A percentile compares a stretch with the other conserved stretches of the same genome.
Conservation (phyloP, 2,797 vertebrate genomes). For the Sarcophilus harrisii region DNA sequence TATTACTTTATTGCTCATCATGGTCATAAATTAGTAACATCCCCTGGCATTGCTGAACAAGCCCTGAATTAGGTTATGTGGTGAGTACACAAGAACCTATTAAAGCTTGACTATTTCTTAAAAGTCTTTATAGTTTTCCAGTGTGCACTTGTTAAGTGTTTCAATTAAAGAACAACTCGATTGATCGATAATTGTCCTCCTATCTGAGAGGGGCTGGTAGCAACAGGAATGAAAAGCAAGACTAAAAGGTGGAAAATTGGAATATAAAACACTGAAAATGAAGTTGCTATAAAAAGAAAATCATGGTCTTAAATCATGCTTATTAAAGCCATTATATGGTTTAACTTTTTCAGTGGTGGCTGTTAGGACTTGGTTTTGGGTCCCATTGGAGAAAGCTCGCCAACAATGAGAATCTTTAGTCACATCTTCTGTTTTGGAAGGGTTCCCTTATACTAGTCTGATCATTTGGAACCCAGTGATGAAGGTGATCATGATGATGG, state of each 20-base stretch:
- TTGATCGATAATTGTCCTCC: slow-evolving; percentile 82
- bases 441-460: not conserved
- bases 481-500: not conserved
- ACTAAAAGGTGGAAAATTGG: slow-evolving; percentile 85
- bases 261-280: slow-evolving; percentile 81
- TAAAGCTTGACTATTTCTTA: slow-evolving; percentile 83
- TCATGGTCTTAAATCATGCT: slow-evolving; percentile 81
- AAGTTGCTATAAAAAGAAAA: slow-evolving; percentile 81
- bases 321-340: slow-evolving; percentile 76
- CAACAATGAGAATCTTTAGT: not conserved
- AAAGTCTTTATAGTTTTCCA: slow-evolving; percentile 85
- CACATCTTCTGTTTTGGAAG: not conserved
- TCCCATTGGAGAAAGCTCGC: not conserved
- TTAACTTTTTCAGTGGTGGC: slow-evolving; percentile 59
- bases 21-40: slow-evolving; percentile 84
- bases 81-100: slow-evolving; percentile 81
- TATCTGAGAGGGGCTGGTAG: slow-evolving; percentile 75
- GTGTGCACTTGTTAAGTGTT: slow-evolving; percentile 84
- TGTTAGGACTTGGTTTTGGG: not conserved
- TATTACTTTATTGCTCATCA: slow-evolving; percentile 87
- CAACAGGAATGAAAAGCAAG: slow-evolving; percentile 79
- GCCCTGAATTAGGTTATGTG: slow-evolving; percentile 80
- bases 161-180: slow-evolving; percentile 85
- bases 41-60: slow-evolving; percentile 79
- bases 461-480: not conserved